Percentiles rank a stretch among this genome's conserved stretches.
phyloP scores from a whole-genome alignment of 1,140 invertebrate genomes.

The Cephus cinctus region DNA sequence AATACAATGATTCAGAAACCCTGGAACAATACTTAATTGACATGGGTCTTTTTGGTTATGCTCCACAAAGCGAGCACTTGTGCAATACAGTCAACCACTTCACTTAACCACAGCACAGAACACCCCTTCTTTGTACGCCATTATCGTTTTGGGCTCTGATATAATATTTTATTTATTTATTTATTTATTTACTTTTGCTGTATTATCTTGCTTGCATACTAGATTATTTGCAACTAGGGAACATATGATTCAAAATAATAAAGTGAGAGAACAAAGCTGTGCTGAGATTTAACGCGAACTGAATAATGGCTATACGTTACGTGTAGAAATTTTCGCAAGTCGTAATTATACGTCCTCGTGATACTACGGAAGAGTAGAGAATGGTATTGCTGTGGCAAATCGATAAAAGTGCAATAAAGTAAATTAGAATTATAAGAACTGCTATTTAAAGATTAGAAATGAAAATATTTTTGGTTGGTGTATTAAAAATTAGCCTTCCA shows the following conservation, averaged over 20 bases:
- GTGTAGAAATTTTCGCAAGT: too few relatives aligned
- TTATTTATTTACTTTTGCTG: too few relatives aligned
- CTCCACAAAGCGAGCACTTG: not conserved
- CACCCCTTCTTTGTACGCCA: conserved; percentile 26
- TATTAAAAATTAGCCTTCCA: conserved; percentile 34
- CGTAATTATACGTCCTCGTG: too few relatives aligned
- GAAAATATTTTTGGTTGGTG: conserved; percentile 14
- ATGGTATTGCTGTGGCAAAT: too few relatives aligned
- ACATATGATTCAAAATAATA: too few relatives aligned
- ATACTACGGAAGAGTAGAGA: too few relatives aligned
- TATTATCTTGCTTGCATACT: too few relatives aligned
- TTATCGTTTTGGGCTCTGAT: conserved; percentile 27
- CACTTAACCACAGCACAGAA: conserved; percentile 29
- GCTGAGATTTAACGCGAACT: too few relatives aligned
- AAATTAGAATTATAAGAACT: not conserved
- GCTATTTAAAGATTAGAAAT: not conserved
- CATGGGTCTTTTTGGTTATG: not conserved
- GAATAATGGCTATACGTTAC: too few relatives aligned
- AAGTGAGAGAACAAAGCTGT: conserved; percentile 7
- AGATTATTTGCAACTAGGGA: too few relatives aligned
- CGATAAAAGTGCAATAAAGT: too few relatives aligned
- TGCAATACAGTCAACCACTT: not conserved
- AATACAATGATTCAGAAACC: not conserved
- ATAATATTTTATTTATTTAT: too few relatives aligned
- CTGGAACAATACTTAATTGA: conserved; percentile 3